Evolutionary conservation across 2,113 vertebrate species (phyloP).

Genomic region (Brachyhypopomus gauderio): DNA sequence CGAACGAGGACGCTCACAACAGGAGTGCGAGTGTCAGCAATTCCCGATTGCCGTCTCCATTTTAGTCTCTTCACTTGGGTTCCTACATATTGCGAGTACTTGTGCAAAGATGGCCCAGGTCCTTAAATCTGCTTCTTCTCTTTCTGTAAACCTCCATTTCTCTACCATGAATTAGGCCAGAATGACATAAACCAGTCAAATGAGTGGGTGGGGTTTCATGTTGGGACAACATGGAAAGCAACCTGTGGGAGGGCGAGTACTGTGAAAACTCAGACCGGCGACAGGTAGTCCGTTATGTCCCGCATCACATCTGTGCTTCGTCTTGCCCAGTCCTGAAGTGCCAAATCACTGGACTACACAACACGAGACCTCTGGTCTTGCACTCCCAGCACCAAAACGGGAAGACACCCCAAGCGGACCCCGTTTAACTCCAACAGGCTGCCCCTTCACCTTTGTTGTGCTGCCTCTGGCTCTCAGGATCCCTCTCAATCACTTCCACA

Average conservation of each 20-base stretch:
- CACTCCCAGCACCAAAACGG: too few species aligned
- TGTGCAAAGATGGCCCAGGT: background rate
- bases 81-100: background rate
- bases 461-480: background rate
- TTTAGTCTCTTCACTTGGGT: background rate
- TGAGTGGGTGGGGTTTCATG: background rate
- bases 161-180: background rate
- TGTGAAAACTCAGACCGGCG: too few species aligned
- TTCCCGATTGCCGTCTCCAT: background rate
- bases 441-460: background rate
- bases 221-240: background rate
- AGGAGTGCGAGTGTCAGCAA: background rate
- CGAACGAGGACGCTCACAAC: background rate
- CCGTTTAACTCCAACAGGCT: background rate
- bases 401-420: too few species aligned
- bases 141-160: background rate
- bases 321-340: too few species aligned
- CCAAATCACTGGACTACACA: too few species aligned
- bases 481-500: slow-evolving; percentile 33
- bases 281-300: too few species aligned
- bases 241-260: background rate
- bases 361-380: too few species aligned
- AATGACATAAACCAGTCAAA: slow-evolving; percentile 30
- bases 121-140: background rate
- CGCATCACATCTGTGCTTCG: too few species aligned